phyloP scores from a whole-genome alignment of 2,113 vertebrate species.

The Cyprinodon tularosa region DNA sequence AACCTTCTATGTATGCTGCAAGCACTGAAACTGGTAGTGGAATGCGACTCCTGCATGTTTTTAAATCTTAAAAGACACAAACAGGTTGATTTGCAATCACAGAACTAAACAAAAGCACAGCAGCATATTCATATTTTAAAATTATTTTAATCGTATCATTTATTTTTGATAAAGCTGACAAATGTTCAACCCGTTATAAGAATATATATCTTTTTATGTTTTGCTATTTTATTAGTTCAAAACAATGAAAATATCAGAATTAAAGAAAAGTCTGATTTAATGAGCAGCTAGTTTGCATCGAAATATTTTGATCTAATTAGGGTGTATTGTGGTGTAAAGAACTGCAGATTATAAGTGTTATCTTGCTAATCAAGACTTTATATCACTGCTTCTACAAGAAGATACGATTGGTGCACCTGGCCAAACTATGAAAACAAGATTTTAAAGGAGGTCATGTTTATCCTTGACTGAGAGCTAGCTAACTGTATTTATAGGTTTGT shows the following conservation, averaged over 20 bases:
- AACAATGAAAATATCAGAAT: conserved; percentile 57
- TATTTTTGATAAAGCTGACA: conserved; percentile 2
- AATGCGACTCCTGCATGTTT: conserved; percentile 63
- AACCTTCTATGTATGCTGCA: too few species aligned
- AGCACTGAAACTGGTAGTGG: too few species aligned
- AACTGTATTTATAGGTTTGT: conserved; percentile 20
- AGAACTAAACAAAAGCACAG: neutral
- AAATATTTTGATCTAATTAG: conserved; percentile 75
- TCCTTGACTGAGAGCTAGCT: conserved; percentile 43
- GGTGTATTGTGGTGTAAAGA: conserved; percentile 48
- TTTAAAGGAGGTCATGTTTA: conserved; percentile 47
- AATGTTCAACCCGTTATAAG: neutral
- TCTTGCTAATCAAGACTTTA: conserved; percentile 63
- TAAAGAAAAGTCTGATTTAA: conserved; percentile 72
- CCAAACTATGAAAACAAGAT: conserved; percentile 53
- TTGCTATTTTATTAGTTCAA: conserved; percentile 60
- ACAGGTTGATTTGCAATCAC: conserved; percentile 19
- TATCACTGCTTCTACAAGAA: conserved; percentile 45
- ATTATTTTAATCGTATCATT: neutral
- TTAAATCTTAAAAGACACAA: conserved; percentile 53
- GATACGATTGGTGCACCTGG: conserved; percentile 35
- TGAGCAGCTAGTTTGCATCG: conserved; percentile 79
- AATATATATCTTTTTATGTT: neutral
- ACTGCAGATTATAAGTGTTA: conserved; percentile 48
- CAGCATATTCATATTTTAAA: neutral